Evolutionary conservation across 2,888 invertebrate species (phyloP).

Genomic region (Elmis aenea): DNA sequence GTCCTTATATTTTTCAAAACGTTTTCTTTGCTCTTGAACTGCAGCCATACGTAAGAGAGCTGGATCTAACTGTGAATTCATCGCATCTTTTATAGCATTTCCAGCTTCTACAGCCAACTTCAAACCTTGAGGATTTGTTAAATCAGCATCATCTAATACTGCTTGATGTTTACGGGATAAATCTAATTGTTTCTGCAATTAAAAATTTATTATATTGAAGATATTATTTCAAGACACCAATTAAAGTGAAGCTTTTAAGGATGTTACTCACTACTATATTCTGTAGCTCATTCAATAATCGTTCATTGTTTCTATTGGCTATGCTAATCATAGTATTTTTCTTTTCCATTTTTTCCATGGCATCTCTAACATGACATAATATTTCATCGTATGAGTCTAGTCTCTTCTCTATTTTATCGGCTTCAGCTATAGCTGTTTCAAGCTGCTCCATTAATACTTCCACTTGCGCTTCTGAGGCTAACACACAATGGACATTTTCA

Average conservation of each 20-base stretch:
- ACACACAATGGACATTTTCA: slow-evolving; percentile 86
- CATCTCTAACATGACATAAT: slow-evolving; percentile 77
- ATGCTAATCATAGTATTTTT: slow-evolving; percentile 83
- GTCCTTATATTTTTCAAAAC: slow-evolving; percentile 70
- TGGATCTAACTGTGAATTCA: slow-evolving; percentile 63
- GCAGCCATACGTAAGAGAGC: slow-evolving; percentile 63
- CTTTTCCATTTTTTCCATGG: slow-evolving; percentile 87
- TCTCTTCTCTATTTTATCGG: slow-evolving; percentile 66
- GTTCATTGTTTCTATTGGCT: slow-evolving; percentile 80
- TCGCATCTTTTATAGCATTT: slow-evolving; percentile 67
- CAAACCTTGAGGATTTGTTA: slow-evolving; percentile 59
- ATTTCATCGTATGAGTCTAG: slow-evolving; percentile 77
- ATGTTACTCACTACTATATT: slow-evolving; percentile 72
- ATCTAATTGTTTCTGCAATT: slow-evolving; percentile 60
- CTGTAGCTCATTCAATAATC: slow-evolving; percentile 71
- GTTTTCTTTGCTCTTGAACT: slow-evolving; percentile 74
- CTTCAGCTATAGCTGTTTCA: slow-evolving; percentile 71
- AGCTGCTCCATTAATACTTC: slow-evolving; percentile 72
- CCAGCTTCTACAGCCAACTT: slow-evolving; percentile 66
- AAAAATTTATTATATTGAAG: slow-evolving; percentile 9
- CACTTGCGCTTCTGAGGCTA: slow-evolving; percentile 83
- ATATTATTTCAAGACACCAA: slow-evolving; percentile 4
- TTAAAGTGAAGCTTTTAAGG: no score
- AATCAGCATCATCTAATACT: slow-evolving; percentile 67
- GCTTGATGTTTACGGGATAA: slow-evolving; percentile 62